A percentile compares a stretch with the other conserved stretches of the same genome.
Evolutionary conservation across 1,140 invertebrate genomes (phyloP).

Genomic region (Telenomus remus): DNA sequence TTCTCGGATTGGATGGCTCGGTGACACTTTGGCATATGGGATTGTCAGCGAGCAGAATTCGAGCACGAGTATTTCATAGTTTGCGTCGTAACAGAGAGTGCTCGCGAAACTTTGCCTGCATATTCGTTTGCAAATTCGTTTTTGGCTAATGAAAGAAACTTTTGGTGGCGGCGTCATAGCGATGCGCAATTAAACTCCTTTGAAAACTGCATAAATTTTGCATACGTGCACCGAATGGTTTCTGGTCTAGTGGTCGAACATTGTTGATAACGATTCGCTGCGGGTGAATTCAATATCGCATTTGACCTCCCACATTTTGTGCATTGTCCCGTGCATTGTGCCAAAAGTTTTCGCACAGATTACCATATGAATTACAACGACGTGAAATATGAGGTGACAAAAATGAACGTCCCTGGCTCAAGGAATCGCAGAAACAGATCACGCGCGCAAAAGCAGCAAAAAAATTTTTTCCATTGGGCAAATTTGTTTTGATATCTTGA

Average conservation of each 20-base stretch:
- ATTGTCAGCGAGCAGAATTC: constrained; percentile 61
- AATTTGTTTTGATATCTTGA: constrained; percentile 51
- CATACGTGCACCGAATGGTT: constrained; percentile 68
- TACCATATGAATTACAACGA: constrained; percentile 76
- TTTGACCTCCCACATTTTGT: constrained; percentile 57
- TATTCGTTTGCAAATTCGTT: constrained; percentile 18
- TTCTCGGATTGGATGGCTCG: constrained; percentile 63
- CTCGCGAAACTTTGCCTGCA: constrained; percentile 7
- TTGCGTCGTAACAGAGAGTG: constrained; percentile 9
- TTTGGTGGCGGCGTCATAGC: constrained; percentile 9
- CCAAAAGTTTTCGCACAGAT: constrained; percentile 70
- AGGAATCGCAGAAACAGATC: constrained; percentile 18
- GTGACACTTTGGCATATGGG: constrained; percentile 66
- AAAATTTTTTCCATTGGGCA: constrained; percentile 27
- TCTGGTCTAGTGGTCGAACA: constrained; percentile 73
- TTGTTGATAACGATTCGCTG: constrained; percentile 72
- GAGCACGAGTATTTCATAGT: constrained; percentile 65
- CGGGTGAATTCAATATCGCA: constrained; percentile 71
- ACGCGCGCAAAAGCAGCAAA: constrained; percentile 6
- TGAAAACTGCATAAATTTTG: constrained; percentile 72
- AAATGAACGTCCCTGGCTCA: constrained; percentile 29
- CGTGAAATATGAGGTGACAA: constrained; percentile 68
- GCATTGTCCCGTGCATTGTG: constrained; percentile 71
- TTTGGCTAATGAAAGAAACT: constrained; percentile 36
- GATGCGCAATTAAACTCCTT: constrained; percentile 42